Evolutionary conservation across 1,140 invertebrate species (phyloP).

Genomic region (Drosophila dunni): DNA sequence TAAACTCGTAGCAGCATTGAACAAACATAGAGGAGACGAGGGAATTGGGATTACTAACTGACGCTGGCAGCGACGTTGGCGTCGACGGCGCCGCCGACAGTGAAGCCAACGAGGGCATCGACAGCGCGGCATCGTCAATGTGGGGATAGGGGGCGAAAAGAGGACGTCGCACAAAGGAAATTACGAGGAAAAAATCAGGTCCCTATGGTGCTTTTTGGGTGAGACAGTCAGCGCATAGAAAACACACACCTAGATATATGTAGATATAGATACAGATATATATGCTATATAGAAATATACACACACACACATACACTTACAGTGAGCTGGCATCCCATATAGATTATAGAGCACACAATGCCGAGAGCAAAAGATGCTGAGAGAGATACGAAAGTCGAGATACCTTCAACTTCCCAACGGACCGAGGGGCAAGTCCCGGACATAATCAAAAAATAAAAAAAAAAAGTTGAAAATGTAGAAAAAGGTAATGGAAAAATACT

Average conservation of each 20-base stretch:
- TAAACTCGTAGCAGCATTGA: conserved; percentile 70
- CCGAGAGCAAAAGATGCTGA: conserved; percentile 54
- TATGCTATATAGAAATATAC: conserved; percentile 39
- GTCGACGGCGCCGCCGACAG: conserved; percentile 18
- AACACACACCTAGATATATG: conserved; percentile 27
- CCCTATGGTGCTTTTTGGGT: conserved; percentile 79
- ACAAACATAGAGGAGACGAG: conserved; percentile 51
- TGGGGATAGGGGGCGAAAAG: conserved; percentile 38
- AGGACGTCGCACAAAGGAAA: conserved; percentile 65
- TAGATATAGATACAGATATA: conserved; percentile 24
- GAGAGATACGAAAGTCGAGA: conserved; percentile 58
- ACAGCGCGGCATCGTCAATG: conserved; percentile 30
- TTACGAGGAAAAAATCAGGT: conserved; percentile 81
- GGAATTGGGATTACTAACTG: conserved; percentile 72
- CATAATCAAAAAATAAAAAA: conserved; percentile 59
- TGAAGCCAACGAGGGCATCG: conserved; percentile 47
- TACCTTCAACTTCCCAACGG: conserved; percentile 46
- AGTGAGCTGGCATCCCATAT: conserved; percentile 62
- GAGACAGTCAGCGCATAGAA: conserved; percentile 61
- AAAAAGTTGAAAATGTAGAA: neutral
- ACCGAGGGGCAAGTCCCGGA: conserved; percentile 47
- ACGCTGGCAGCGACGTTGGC: conserved; percentile 28
- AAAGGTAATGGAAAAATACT: conserved; percentile 79
- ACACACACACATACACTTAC: conserved; percentile 8
- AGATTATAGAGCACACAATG: conserved; percentile 74